phyloP scores from a whole-genome alignment of 2,888 invertebrate genomes.

The Marronus borbonicus region DNA sequence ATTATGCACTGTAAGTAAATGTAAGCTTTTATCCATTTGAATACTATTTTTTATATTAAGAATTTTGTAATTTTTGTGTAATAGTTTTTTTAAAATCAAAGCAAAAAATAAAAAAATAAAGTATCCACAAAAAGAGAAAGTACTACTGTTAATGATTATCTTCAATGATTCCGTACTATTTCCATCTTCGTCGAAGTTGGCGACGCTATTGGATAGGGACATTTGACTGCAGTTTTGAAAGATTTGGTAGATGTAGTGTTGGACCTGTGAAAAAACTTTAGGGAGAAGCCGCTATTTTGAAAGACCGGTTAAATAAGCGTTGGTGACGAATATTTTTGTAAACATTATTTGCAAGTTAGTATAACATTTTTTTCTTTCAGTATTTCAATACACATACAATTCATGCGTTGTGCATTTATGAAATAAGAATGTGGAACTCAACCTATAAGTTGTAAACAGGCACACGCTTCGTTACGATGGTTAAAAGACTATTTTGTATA shows the following conservation, averaged over 20 bases:
- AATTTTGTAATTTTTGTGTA: too few species aligned
- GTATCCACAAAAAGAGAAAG: too few species aligned
- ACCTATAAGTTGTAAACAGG: constrained; percentile 26
- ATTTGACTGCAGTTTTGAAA: not conserved
- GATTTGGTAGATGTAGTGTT: not conserved
- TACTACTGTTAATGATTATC: too few species aligned
- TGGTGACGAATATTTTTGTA: constrained; percentile 50
- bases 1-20: too few species aligned
- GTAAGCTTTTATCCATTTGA: too few species aligned
- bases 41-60: too few species aligned
- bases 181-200: not conserved
- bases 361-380: constrained; percentile 42
- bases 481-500: constrained; percentile 47
- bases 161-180: too few species aligned
- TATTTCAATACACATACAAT: constrained; percentile 36
- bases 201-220: not conserved
- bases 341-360: constrained; percentile 51
- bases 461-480: constrained; percentile 41
- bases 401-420: constrained; percentile 19
- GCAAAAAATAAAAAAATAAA: too few species aligned
- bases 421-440: constrained; percentile 33
- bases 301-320: constrained; percentile 53
- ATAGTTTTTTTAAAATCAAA: too few species aligned
- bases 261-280: constrained; percentile 6
- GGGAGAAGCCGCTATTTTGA: constrained; percentile 51